A percentile compares a stretch with the other conserved stretches of the same genome.
Conservation (phyloP, 2,113 vertebrate genomes). For the Alligator sinensis region DNA sequence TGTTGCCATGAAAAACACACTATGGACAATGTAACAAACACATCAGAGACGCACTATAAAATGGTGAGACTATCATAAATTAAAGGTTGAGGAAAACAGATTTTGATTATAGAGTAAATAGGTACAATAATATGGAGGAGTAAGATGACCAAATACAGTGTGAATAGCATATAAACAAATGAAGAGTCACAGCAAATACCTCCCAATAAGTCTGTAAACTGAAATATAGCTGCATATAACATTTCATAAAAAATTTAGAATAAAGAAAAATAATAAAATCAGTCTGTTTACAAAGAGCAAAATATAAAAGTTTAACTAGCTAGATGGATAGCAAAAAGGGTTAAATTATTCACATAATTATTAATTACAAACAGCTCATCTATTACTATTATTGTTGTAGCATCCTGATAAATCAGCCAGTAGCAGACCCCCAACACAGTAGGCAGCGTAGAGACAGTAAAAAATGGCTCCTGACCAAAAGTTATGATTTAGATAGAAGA, state of each 20-base stretch:
- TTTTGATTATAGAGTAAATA: slow-evolving; percentile 18
- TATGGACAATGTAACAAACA: neutral
- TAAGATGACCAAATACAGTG: neutral
- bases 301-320: neutral
- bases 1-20: neutral
- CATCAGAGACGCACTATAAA: neutral
- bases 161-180: neutral
- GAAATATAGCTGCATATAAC: slow-evolving; percentile 47
- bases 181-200: neutral
- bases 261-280: neutral
- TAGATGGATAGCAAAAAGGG: neutral
- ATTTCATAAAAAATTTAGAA: slow-evolving; percentile 48
- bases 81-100: neutral
- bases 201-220: neutral
- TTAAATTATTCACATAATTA: slow-evolving; percentile 43
- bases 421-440: neutral
- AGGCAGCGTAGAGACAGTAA: neutral
- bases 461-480: no score
- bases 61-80: neutral
- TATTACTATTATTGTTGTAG: neutral
- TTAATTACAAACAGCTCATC: slow-evolving; percentile 39
- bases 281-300: neutral
- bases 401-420: neutral
- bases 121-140: neutral
- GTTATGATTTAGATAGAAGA: no score